A percentile compares a stretch with the other conserved stretches of the same genome.
These are phyloP conservation scores for Salpingus planirostris DNA, from an alignment of 2,888 invertebrate species.

Conservation along the genomic window DNA sequence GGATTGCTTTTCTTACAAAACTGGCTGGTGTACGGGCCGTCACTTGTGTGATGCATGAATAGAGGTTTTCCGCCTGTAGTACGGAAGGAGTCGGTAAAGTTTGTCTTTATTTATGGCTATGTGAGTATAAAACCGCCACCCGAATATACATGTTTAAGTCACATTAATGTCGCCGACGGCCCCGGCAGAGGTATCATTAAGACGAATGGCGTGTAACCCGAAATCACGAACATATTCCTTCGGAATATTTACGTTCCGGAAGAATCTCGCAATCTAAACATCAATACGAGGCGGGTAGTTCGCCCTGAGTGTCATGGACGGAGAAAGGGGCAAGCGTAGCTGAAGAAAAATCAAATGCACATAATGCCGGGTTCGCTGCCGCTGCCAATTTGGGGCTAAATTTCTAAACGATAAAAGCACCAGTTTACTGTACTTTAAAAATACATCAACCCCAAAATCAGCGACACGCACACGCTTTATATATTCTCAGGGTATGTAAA, in stretches of 20 bases:
- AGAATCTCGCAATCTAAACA: slow-evolving; percentile 18
- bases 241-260: slow-evolving; percentile 20
- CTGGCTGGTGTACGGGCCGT: too few species aligned
- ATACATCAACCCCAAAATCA: slow-evolving; percentile 24
- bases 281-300: slow-evolving; percentile 12
- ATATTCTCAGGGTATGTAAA: slow-evolving; percentile 25
- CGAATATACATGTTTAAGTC: slow-evolving; percentile 35
- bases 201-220: slow-evolving; percentile 38
- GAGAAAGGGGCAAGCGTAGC: too few species aligned
- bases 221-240: slow-evolving; percentile 33
- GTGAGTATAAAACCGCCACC: slow-evolving; percentile 10
- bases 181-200: slow-evolving; percentile 38
- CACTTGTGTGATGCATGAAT: too few species aligned
- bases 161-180: slow-evolving; percentile 35
- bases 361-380: slow-evolving; percentile 5
- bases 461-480: slow-evolving; percentile 23
- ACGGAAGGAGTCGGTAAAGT: background rate
- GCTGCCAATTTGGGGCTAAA: slow-evolving; percentile 12
- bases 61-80: too few species aligned
- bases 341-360: slow-evolving; percentile 8
- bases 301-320: background rate
- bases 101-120: slow-evolving; percentile 13
- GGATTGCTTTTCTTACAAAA: too few species aligned
- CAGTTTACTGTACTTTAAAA: slow-evolving; percentile 17
- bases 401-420: slow-evolving; percentile 16